Base-by-base conservation (phyloP, 2,888 invertebrate species). In the Ennomos quercinarius region DNA sequence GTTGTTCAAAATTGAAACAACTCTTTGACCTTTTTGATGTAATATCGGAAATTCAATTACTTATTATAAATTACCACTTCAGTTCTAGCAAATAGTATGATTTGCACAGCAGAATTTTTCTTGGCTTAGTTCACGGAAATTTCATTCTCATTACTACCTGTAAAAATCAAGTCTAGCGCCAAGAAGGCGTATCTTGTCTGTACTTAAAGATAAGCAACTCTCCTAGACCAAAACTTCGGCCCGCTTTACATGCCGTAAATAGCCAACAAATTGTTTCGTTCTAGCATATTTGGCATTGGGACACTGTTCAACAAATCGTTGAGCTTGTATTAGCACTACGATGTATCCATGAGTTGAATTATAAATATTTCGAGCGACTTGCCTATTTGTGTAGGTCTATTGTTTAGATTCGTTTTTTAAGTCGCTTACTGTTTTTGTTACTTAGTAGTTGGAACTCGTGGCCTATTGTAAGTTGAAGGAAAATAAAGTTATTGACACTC, bases 281-380 rank as follows among this genome's bases (percentile, higher is more conserved):
- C 77, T 70, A 73, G 83, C 91, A 84, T 89, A 89, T 92, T 91
- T 91, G 91, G 91, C 90, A 90, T 85, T 76, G 85, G 77, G 70
- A 72, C 76, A 78, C 71, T 81, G 84, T 87, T 84, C 83, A 80
- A 71, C 82, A 80, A 86, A 50, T 89, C 86, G 88, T 89, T 87
- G 85, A 89, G 86, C 86, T 80, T 85, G 89, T 86, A 84, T 86
- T 87, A 85, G 78, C 78, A 76, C 76, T 81, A 69, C 73, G 71
- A 69, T 69, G 73, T 74, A 72, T 77, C 65, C 84, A 80, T 82
- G 86, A 83, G 73, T 73, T 72, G 86, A 86, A 86, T 86, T 76
- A 68, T 72, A 76, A 83, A 75, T 65, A 57, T 37, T 38, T 12
- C 40, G 40, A 37, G 10, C 12, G 40, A 37, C 38, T n/a, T 11